Evolutionary conservation across 2,888 invertebrate genomes (phyloP).

Genomic region (Polyploca ridens): DNA sequence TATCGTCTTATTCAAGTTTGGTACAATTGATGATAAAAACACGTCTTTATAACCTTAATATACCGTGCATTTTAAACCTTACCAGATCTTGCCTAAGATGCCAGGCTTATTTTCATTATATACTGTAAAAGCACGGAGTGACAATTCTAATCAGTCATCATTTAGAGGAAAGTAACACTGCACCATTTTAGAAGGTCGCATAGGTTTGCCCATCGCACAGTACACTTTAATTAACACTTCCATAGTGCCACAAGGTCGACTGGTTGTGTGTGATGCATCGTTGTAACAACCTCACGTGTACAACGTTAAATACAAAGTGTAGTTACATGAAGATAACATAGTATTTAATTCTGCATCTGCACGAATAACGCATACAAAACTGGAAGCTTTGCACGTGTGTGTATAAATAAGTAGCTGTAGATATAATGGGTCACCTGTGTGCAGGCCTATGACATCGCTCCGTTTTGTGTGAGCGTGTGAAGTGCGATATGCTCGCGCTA

Average conservation of each 20-base stretch:
- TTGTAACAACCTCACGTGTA: slow-evolving; percentile 2
- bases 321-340: slow-evolving; percentile 5
- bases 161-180: slow-evolving; percentile 26
- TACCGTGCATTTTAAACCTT: too few relatives aligned
- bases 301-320: neutral
- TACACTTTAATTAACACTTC: slow-evolving; percentile 40
- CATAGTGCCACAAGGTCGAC: slow-evolving; percentile 47
- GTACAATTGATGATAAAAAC: neutral
- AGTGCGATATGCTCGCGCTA: slow-evolving; percentile 21
- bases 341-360: slow-evolving; percentile 1
- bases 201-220: slow-evolving; percentile 21
- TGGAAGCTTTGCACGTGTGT: slow-evolving; percentile 19
- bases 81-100: too few relatives aligned
- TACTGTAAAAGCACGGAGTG: too few relatives aligned
- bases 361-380: slow-evolving; percentile 23
- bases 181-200: slow-evolving; percentile 27
- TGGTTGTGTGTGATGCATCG: slow-evolving; percentile 37
- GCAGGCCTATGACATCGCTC: slow-evolving; percentile 25
- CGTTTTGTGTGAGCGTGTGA: slow-evolving; percentile 17
- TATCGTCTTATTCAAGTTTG: neutral
- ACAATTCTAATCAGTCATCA: neutral
- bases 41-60: neutral
- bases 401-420: slow-evolving; percentile 23
- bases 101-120: too few relatives aligned
- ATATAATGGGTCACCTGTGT: slow-evolving; percentile 14